Base-by-base conservation (phyloP, 2,888 invertebrate genomes). In the Acanthacorydalis orientalis region DNA sequence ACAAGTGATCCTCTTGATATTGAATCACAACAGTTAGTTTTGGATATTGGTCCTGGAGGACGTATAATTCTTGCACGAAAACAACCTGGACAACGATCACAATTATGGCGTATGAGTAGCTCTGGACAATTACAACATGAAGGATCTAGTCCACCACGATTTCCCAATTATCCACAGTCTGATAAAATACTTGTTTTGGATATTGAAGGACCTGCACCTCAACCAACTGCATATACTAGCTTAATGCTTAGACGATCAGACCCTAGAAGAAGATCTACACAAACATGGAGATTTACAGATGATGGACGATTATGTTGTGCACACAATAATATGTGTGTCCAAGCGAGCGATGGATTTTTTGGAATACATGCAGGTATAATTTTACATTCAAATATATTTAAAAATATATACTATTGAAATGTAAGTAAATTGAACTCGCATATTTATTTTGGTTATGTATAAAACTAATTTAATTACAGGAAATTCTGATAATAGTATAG, bases 61-160 rank as follows among this genome's bases (percentile, higher is more conserved):
- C 71, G 74, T 50, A 86, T 91, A 2, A 68, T 84, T 31, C 68
- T 91, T 48, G 77, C 78, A 34, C 70, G 78, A 50, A 88, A 89
- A 60, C 77, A 78, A 53, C 72, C 73, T 1, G 80, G 80, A 1
- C 74, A 75, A 53, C 65, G 91, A 51, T 81, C 84, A 0, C 97
- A 98, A 64, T 67, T 97, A 44, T 98, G 97, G 97, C 75, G 93
- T 33, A 87, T 93, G 77, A 93, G 90, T 31, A 77, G 83, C 4
- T 79, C 78, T 56, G 90, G 90, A 0, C 84, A 89, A 65, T 69
- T 98, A 49, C 85, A 95, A 57, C 96, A 97, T 63, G 95, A 96
- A 67, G 96, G 96, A 50, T 83, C 80, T 54, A 79, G 79, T 6
- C 80, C 81, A 12, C 81, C 81, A 1, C 63, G 64, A 14, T 58